These are phyloP conservation scores for Drosophila subpulchrella DNA, from an alignment of 1,140 invertebrate genomes.

Conservation along the genomic window DNA sequence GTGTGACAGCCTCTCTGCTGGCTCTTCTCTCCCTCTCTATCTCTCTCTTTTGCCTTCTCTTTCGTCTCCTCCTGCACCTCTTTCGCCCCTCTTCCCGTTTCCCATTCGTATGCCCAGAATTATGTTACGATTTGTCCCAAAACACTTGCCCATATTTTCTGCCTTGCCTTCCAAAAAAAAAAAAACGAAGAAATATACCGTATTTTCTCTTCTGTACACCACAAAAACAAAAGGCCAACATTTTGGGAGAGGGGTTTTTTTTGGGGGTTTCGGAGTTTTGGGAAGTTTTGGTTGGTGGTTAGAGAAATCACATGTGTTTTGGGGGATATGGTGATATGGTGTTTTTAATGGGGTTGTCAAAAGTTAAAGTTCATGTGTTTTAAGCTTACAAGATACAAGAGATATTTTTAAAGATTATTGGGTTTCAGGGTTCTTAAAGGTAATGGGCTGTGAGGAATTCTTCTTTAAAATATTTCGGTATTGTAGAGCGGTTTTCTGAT, in stretches of 20 bases:
- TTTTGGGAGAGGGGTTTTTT: background rate
- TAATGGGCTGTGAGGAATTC: background rate
- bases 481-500: background rate
- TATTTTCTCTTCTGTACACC: conserved; percentile 60
- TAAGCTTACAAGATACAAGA: no score
- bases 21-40: conserved; percentile 1
- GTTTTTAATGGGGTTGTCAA: background rate
- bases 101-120: conserved; percentile 26
- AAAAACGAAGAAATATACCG: conserved; percentile 11
- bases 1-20: conserved; percentile 26
- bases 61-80: background rate
- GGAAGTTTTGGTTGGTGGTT: background rate
- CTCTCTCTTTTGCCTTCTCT: background rate
- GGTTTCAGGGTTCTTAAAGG: no score
- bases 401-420: no score
- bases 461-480: background rate
- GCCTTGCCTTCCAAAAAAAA: conserved; percentile 11
- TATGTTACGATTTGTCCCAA: conserved; percentile 41
- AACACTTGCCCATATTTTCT: conserved; percentile 29
- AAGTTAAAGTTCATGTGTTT: no score
- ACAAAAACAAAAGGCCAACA: conserved; percentile 52
- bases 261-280: background rate
- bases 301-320: background rate
- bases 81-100: no score
- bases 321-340: background rate